Evolutionary conservation across 2,113 vertebrate genomes (phyloP), one percentile per base, ranked within the genome.

Genomic region (Lagopus leucura): DNA sequence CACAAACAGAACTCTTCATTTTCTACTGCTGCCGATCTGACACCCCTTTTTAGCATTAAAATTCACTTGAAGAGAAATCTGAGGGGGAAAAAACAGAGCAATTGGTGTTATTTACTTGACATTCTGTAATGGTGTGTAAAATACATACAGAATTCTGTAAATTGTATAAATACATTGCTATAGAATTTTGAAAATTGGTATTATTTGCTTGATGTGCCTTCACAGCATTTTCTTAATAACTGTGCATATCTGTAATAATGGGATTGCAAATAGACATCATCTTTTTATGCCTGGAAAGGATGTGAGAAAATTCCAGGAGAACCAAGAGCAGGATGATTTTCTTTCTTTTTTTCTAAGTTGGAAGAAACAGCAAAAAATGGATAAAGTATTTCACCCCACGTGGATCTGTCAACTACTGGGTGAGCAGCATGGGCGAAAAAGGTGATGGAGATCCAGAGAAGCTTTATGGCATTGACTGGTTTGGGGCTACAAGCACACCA

Each of bases 141-240:
- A 97, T 95, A 96, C 94, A 91, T 94, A 97, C 88, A 96, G 89
- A 97, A 96, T 96, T 95, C 91, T 97, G 97, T 97, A 96, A 96
- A 97, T 97, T 97, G 89, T 97, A 96, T 96, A 97, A 97, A 98
- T 97, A 97, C 70, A 97, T 96, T 97, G 95, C 97, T 97, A 96
- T 79, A 97, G 97, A 97, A 96, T 97, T 97, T 97, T 96, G 94
- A 96, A 97, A 96, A 95, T 93, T 95, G 95, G 84, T 96, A 97
- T 96, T 94, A 97, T 97, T 97, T 96, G 91, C 96, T 97, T 93
- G 45, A 93, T 95, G 91, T 97, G 91, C 96, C 91, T 95, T 95
- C 88, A 94, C 93, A 96, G 52, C 65, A 77, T 82, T 95, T 97
- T 87, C 60, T 78, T 83, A 60, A 60, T 55, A 77, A 86, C 36